Base-by-base conservation (phyloP, 2,113 vertebrate genomes). In the Xiphias gladius region DNA sequence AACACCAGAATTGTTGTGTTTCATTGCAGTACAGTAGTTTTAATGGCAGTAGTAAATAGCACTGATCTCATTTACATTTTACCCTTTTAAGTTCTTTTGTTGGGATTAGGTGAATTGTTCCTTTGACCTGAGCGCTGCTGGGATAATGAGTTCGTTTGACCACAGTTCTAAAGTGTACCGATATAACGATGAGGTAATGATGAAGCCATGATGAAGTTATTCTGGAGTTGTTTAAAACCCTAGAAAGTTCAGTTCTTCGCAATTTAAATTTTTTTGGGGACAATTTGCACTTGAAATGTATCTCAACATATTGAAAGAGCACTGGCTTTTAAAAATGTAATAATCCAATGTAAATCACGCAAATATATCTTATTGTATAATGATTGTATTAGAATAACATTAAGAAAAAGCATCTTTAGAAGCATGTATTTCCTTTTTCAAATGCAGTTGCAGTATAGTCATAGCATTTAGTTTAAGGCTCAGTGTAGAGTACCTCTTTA, bases 61-160 rank as follows among this genome's bases (percentile, higher is more conserved):
- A 9, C 41, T 80, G 81, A 86, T 85, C 81, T 84, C 81, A 83
- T 88, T 88, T 74, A 74, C 39, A 39, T 74, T 72, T 41, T 35
- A 50, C 78, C 65, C 79, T 85, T 86, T 76, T 78, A 73, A 76
- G 73, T 69, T 70, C 57, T 80, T 84, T 80, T 11, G 39, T 16
- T 41, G 16, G 76, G 72, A 81, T 88, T 76, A 82, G 48, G 50
- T 10, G 52, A 76, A 41, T 82, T 64, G 61, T 70, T 73, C 7
- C 48, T 80, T 63, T 89, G 72, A 83, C 81, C 85, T 39, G 24
- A 69, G 50, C 6, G 43, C 50, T 24, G 26, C 28, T 2, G n/a
- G n/a, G 71, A 46, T 85, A 77, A 89, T 8, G 50, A 86, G 58
- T 73, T 61, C 6, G 37, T 80, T 80, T 81, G 73, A 86, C 74